Evolutionary conservation across 2,113 vertebrate species (phyloP).

Genomic region (Xenopus borealis): DNA sequence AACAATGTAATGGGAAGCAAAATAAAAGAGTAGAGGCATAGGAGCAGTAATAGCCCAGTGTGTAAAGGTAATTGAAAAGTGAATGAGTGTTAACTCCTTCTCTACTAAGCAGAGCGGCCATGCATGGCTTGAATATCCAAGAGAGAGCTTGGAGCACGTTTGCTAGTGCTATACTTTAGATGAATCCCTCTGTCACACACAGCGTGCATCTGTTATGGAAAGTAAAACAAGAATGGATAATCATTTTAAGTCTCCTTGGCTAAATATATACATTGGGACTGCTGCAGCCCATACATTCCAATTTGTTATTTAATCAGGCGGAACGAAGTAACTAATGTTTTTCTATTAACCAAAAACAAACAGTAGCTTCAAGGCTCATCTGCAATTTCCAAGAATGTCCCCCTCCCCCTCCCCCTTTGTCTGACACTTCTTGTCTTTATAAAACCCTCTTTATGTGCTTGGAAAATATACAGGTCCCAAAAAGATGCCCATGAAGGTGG

Average conservation of each 20-base stretch:
- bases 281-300: slow-evolving; percentile 49
- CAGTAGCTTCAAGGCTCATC: slow-evolving; percentile 26
- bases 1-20: slow-evolving; percentile 25
- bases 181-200: slow-evolving; percentile 41
- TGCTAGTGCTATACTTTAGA: slow-evolving; percentile 35
- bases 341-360: slow-evolving; percentile 49
- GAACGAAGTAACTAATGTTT: slow-evolving; percentile 54
- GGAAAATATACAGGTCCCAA: background rate
- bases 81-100: slow-evolving; percentile 31
- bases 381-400: slow-evolving; percentile 7
- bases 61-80: slow-evolving; percentile 40
- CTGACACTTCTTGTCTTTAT: slow-evolving; percentile 16
- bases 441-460: slow-evolving; percentile 6
- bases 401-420: background rate
- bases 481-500: background rate
- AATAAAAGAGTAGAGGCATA: slow-evolving; percentile 30
- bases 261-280: slow-evolving; percentile 47
- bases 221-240: slow-evolving; percentile 49
- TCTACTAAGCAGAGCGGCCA: slow-evolving; percentile 19
- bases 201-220: slow-evolving; percentile 49
- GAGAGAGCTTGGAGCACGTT: slow-evolving; percentile 35
- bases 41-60: slow-evolving; percentile 10
- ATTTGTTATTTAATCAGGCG: slow-evolving; percentile 57
- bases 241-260: slow-evolving; percentile 48
- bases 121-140: slow-evolving; percentile 2